phyloP scores from a whole-genome alignment of 2,797 vertebrate genomes.

The Enteromius trimaculatus region DNA sequence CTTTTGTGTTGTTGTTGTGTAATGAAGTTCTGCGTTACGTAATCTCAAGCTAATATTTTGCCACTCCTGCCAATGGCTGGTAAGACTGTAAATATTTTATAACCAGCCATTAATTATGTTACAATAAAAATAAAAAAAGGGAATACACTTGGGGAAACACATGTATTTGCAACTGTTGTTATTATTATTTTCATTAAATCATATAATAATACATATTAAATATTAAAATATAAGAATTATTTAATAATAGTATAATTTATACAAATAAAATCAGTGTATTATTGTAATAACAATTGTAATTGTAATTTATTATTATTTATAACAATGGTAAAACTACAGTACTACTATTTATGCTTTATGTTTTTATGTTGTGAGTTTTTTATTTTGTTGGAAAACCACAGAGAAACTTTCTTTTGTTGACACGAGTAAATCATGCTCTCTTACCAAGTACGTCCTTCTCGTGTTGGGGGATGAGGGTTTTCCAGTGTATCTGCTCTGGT shows the following conservation, averaged over 20 bases:
- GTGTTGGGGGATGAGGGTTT: constrained; percentile 75
- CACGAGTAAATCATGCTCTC: constrained; percentile 15
- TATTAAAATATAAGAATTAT: not conserved
- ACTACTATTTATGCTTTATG: not conserved
- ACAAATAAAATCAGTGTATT: not conserved
- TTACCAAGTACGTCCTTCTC: constrained; percentile 80
- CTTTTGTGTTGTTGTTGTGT: not conserved
- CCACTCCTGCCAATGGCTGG: not conserved
- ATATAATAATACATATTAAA: not conserved
- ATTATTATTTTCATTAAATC: not conserved
- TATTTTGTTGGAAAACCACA: not conserved
- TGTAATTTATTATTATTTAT: not conserved
- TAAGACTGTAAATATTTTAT: not conserved
- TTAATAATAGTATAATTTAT: not conserved
- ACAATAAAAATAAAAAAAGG: not conserved
- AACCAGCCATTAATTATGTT: not conserved
- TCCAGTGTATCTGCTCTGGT: constrained; percentile 70
- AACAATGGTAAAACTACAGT: not conserved
- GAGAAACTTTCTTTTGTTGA: not conserved
- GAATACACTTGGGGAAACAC: not conserved
- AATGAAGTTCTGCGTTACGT: too few relatives aligned
- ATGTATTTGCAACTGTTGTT: not conserved
- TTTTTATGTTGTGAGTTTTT: not conserved
- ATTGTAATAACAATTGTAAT: not conserved
- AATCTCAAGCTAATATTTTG: not conserved